Conservation (phyloP, 2,797 vertebrate genomes). For the Microctenopoma lineatum region DNA sequence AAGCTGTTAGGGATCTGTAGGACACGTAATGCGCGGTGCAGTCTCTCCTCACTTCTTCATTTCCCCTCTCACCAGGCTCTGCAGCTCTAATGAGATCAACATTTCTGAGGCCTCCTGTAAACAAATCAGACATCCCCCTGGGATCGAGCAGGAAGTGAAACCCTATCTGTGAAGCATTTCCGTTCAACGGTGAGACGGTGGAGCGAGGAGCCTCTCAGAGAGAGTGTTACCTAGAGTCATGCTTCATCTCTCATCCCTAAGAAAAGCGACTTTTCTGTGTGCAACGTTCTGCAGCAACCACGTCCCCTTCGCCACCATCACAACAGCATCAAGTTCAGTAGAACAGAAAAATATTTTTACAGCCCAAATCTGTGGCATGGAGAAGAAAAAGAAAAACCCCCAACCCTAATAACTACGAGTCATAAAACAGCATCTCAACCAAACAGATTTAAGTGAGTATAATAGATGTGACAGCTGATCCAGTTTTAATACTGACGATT, state of each 20-base stretch:
- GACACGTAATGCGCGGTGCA: background rate
- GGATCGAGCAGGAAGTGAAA: conserved; percentile 59
- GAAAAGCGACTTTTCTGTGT: conserved; percentile 29
- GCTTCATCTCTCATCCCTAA: conserved; percentile 47
- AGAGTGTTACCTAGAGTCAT: conserved; percentile 28
- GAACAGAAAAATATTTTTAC: no score
- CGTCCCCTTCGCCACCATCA: background rate
- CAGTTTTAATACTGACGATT: no score
- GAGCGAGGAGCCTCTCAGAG: conserved; percentile 5
- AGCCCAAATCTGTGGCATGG: no score
- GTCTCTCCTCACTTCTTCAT: conserved; percentile 2
- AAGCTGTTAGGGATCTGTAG: background rate
- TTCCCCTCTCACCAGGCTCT: conserved; percentile 17
- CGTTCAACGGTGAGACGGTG: conserved; percentile 12
- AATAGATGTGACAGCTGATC: no score
- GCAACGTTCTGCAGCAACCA: background rate
- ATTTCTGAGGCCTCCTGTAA: conserved; percentile 52
- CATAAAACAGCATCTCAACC: no score
- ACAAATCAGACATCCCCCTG: conserved; percentile 50
- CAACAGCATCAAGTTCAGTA: no score
- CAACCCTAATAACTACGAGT: no score
- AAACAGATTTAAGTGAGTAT: no score
- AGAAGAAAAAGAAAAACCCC: no score
- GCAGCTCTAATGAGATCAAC: conserved; percentile 39
- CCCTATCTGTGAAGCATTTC: conserved; percentile 32